Base-by-base conservation (phyloP, 2,113 vertebrate species). In the Pteronura brasiliensis region DNA sequence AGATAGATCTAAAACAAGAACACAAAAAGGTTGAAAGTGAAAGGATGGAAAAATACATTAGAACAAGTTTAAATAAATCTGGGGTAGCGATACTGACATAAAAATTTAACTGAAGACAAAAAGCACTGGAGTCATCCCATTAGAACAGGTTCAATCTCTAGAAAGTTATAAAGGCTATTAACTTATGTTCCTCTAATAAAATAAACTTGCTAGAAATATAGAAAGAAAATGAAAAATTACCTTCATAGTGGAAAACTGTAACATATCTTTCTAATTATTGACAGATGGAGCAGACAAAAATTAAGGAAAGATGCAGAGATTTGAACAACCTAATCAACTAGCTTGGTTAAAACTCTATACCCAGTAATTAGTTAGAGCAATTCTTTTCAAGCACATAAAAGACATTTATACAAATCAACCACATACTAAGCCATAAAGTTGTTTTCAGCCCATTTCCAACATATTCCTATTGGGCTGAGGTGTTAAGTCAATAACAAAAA, bases 101-200 rank as follows among this genome's bases (percentile, higher is more conserved):
- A 93, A 97, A 93, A 93, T 77, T 36, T 0, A 80, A 52, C 69
- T 61, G 36, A 80, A 93, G 80, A 82, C 47, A 93, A 76, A 93
- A 92, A 72, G 74, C 25, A 34, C 39, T 89, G 9, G 20, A 80
- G 8, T 79, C n/a, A 57, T 69, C 72, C 72, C 57, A 34, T 89
- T 63, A 57, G 31, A 79, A 90, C 5, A 74, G 11, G 6, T 49
- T 72, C 4, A 69, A n/a, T 88, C 13, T 74, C 59, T 47, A 94
- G 69, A 10, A 76, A 90, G 36, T 63, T 84, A 72, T 69, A 83
- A 44, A 76, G 39, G 31, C 18, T 71, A 65, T 71, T 93, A 69
- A 36, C 7, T 84, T 83, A 84, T 13, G 67, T 80, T 83, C 4
- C 71, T 69, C 18, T 83, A 42, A 82, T 63, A 85, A 94, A 72